Percentiles rank a stretch among this genome's conserved stretches.
phyloP scores from a whole-genome alignment of 2,888 invertebrate species.

The Formica aserva region DNA sequence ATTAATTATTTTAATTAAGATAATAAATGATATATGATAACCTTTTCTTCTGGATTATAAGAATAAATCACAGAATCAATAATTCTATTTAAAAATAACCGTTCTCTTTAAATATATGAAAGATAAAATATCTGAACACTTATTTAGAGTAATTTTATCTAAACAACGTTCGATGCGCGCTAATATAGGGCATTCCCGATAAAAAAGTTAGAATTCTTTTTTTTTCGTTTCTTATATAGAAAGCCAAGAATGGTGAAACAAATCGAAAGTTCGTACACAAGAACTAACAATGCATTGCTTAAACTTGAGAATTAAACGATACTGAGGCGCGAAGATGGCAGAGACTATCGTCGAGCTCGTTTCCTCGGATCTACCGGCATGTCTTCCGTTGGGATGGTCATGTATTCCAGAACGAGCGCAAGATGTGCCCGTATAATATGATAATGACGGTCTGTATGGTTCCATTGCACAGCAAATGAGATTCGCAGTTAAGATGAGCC shows the following conservation, averaged over 20 bases:
- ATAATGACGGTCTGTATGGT: slow-evolving; percentile 43
- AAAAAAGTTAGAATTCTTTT: background rate
- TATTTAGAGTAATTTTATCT: background rate
- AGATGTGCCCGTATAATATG: slow-evolving; percentile 38
- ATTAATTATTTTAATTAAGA: background rate
- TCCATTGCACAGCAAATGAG: slow-evolving; percentile 42
- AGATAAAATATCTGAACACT: background rate
- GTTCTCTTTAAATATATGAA: background rate
- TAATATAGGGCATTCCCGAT: background rate
- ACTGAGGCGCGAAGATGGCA: slow-evolving; percentile 5
- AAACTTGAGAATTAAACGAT: slow-evolving; percentile 65
- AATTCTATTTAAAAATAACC: background rate
- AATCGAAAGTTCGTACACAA: slow-evolving; percentile 32
- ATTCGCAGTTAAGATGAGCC: slow-evolving; percentile 27
- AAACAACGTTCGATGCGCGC: background rate
- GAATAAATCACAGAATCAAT: background rate
- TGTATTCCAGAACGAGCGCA: slow-evolving; percentile 16
- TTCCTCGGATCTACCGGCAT: slow-evolving; percentile 24
- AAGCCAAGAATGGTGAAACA: background rate
- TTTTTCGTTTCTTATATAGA: too few relatives aligned
- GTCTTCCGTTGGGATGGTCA: slow-evolving; percentile 22
- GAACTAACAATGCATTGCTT: slow-evolving; percentile 14
- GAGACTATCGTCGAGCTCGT: slow-evolving; percentile 41
- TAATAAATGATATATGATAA: slow-evolving; percentile 1
- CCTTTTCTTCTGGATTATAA: background rate